Percentiles rank a stretch among this genome's conserved stretches.
These are phyloP conservation scores for Acanthopleura granulata DNA, from an alignment of 2,888 invertebrate species.

Conservation along the genomic window DNA sequence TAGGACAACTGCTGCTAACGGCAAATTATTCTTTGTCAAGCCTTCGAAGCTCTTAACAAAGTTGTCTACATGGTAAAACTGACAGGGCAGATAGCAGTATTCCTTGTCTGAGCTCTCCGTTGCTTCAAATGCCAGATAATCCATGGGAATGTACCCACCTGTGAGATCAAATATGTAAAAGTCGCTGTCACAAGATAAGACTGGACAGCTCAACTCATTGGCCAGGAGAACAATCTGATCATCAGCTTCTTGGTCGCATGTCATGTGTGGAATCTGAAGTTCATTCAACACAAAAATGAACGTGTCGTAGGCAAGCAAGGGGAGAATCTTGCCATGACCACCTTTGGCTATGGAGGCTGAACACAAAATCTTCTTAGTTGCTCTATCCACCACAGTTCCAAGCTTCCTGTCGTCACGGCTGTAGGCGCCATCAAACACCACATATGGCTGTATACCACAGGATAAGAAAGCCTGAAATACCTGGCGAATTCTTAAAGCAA, in stretches of 20 bases:
- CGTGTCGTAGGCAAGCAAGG: constrained; percentile 80
- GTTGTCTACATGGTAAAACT: constrained; percentile 80
- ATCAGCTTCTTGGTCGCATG: constrained; percentile 91
- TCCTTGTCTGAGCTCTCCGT: constrained; percentile 12
- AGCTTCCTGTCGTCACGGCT: constrained; percentile 63
- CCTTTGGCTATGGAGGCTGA: constrained; percentile 41
- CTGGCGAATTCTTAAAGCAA: constrained; percentile 40
- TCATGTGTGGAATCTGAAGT: constrained; percentile 77
- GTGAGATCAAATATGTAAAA: constrained; percentile 89
- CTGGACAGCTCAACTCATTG: constrained; percentile 83
- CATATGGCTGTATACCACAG: constrained; percentile 59
- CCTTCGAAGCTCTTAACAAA: constrained; percentile 79
- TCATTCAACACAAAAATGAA: constrained; percentile 80
- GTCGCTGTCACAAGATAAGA: constrained; percentile 94
- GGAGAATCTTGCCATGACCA: constrained; percentile 76
- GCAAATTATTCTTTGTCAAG: constrained; percentile 78
- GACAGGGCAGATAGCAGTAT: constrained; percentile 44
- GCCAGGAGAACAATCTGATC: constrained; percentile 88
- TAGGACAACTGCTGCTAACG: constrained; percentile 84
- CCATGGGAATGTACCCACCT: constrained; percentile 81
- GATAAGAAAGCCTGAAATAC: constrained; percentile 51
- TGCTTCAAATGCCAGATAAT: constrained; percentile 58
- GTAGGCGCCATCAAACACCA: constrained; percentile 68
- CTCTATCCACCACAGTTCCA: constrained; percentile 52
- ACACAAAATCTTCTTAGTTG: constrained; percentile 48